Evolutionary conservation across 2,888 invertebrate species (phyloP).

Genomic region (Acanthosepion lycidas): DNA sequence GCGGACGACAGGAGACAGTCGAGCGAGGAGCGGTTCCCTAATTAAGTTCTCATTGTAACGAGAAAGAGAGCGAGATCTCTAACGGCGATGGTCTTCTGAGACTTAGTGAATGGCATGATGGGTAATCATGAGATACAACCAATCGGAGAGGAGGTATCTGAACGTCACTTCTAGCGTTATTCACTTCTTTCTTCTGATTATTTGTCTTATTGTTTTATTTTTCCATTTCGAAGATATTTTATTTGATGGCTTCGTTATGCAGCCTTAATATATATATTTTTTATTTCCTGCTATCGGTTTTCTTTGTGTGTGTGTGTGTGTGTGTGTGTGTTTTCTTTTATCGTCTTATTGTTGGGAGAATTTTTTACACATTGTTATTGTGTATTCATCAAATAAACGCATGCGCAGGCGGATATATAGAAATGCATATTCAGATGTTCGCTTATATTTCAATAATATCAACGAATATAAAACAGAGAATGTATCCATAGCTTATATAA

Average conservation of each 20-base stretch:
- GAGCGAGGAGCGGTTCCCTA: constrained; percentile 6
- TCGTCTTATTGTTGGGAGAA: no score
- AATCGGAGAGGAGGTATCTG: not conserved
- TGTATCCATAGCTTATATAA: no score
- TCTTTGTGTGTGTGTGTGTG: no score
- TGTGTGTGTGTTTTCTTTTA: no score
- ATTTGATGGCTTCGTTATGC: not conserved
- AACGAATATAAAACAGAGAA: no score
- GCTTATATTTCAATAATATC: no score
- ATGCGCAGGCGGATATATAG: no score
- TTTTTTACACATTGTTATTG: no score
- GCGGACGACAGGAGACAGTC: not conserved
- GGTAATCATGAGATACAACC: not conserved
- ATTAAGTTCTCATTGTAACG: constrained; percentile 33
- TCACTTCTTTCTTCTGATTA: not conserved
- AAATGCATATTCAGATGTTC: no score
- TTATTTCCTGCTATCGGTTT: not conserved
- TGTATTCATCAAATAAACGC: no score
- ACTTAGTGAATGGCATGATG: not conserved
- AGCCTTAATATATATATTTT: not conserved
- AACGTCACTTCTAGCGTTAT: not conserved
- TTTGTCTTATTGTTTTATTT: not conserved
- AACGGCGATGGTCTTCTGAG: constrained; percentile 33
- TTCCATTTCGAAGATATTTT: not conserved
- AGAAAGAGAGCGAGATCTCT: not conserved